Evolutionary conservation across 2,113 vertebrate genomes (phyloP).

Genomic region (Cygnus buccinator): DNA sequence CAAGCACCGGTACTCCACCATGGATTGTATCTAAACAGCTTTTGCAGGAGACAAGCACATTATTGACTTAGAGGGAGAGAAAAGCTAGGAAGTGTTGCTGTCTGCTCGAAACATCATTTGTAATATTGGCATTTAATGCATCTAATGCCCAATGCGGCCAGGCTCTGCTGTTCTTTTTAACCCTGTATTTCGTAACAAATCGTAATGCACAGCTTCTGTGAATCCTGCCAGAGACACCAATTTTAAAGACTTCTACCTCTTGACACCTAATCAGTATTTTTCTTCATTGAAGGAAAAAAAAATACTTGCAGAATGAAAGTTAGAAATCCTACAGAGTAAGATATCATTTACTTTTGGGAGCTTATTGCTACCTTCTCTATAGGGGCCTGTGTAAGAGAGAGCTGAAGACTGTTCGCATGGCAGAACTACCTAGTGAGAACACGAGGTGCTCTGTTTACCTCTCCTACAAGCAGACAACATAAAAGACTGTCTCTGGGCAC

Average conservation of each 20-base stretch:
- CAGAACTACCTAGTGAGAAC: background rate
- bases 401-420: accelerated
- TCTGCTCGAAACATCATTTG: background rate
- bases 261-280: background rate
- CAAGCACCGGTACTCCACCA: background rate
- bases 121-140: background rate
- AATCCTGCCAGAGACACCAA: background rate
- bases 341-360: background rate
- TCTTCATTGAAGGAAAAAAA: accelerated
- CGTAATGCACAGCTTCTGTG: background rate
- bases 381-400: background rate
- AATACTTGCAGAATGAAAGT: background rate
- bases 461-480: background rate
- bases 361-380: background rate
- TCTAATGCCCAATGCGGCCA: background rate
- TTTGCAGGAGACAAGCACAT: background rate
- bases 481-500: background rate
- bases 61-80: background rate
- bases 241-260: background rate
- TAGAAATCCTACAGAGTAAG: background rate
- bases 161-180: background rate
- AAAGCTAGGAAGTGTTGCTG: background rate
- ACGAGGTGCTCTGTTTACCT: accelerated
- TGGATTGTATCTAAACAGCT: slow-evolving; percentile 21
- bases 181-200: background rate